A percentile compares a stretch with the other conserved stretches of the same genome.
These are phyloP conservation scores for Drosophila macrothrix DNA, from an alignment of 2,888 invertebrate species.

Conservation along the genomic window DNA sequence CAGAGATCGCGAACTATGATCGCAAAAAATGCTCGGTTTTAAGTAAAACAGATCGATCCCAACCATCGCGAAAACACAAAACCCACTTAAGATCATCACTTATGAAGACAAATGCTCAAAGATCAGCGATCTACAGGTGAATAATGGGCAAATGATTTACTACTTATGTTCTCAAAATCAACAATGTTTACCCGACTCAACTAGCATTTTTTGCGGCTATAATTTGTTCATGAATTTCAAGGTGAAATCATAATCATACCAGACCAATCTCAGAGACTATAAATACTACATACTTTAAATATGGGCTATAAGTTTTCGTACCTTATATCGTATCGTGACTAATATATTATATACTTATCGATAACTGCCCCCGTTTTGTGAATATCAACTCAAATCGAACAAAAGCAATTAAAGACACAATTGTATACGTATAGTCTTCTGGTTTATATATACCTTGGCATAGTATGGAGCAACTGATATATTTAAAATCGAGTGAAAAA, in stretches of 20 bases:
- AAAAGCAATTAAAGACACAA: not conserved
- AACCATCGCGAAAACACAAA: not conserved
- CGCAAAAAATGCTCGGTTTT: not conserved
- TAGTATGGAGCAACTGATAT: not conserved
- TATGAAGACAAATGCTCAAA: not conserved
- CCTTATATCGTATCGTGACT: too few species aligned
- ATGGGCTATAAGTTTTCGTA: not conserved
- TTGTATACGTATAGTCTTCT: not conserved
- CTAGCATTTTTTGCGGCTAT: not conserved
- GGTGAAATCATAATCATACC: not conserved
- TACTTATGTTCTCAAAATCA: not conserved
- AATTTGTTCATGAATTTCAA: not conserved
- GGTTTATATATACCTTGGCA: not conserved
- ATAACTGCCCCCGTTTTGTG: too few species aligned
- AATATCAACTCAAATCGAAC: too few species aligned
- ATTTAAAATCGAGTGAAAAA: not conserved
- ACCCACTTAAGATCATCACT: not conserved
- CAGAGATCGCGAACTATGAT: constrained; percentile 1
- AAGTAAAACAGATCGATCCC: not conserved
- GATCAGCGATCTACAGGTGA: not conserved
- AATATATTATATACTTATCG: too few species aligned
- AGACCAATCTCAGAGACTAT: not conserved
- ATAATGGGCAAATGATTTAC: not conserved
- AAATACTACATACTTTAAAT: not conserved
- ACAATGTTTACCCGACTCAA: too few species aligned